phyloP scores from a whole-genome alignment of 2,888 invertebrate genomes.

The Azorinus chamasolen region DNA sequence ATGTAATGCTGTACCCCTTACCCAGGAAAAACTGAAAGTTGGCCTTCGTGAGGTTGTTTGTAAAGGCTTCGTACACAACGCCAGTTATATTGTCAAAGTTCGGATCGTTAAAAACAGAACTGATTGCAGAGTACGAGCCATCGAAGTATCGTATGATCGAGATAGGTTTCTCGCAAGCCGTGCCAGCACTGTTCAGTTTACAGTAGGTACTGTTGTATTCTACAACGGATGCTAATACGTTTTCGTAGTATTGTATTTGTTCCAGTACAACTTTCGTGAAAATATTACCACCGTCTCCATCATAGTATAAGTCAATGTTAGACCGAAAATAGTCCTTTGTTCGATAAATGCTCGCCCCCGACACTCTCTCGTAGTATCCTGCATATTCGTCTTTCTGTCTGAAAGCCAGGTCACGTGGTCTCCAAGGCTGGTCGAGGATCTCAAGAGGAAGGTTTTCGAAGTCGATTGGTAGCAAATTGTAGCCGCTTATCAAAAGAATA shows the following conservation, averaged over 20 bases:
- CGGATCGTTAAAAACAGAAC: constrained; percentile 71
- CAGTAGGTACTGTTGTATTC: constrained; percentile 55
- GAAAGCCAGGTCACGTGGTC: constrained; percentile 73
- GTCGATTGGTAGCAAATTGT: constrained; percentile 73
- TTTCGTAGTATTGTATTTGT: constrained; percentile 70
- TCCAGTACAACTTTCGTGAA: constrained; percentile 70
- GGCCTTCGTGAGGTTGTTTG: constrained; percentile 59
- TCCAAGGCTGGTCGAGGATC: constrained; percentile 69
- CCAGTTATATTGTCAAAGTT: constrained; percentile 68
- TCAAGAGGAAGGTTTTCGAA: constrained; percentile 76
- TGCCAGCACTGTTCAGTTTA: constrained; percentile 29
- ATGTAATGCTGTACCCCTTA: constrained; percentile 56
- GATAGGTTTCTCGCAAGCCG: constrained; percentile 57
- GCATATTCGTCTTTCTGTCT: constrained; percentile 45
- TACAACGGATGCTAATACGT: constrained; percentile 48
- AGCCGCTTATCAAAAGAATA: constrained; percentile 62
- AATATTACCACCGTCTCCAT: constrained; percentile 70
- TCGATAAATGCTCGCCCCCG: constrained; percentile 25
- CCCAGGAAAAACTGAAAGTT: constrained; percentile 68
- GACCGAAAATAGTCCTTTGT: constrained; percentile 36
- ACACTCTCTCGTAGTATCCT: constrained; percentile 40
- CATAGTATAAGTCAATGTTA: constrained; percentile 68
- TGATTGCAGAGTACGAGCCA: constrained; percentile 64
- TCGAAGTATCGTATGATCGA: constrained; percentile 77
- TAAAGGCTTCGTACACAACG: constrained; percentile 70